These are phyloP conservation scores for Heliocidaris tuberculata DNA, from an alignment of 35 echinoderm and acorn worm genomes.

Conservation along the genomic window DNA sequence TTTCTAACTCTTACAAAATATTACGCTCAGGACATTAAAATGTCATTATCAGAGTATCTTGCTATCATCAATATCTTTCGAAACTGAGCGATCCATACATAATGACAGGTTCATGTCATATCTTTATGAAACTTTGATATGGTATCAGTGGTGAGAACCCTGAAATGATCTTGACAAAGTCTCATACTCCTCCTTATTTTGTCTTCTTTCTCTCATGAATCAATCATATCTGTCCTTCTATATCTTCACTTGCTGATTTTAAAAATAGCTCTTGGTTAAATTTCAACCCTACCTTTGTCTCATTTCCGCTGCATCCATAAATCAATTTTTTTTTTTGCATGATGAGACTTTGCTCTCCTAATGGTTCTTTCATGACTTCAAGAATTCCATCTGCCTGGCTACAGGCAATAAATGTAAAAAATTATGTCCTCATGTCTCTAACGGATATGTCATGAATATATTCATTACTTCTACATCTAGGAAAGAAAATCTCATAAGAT, in stretches of 20 bases:
- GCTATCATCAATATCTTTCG: no score
- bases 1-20: no score
- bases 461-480: neutral
- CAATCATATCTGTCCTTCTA: neutral
- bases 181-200: neutral
- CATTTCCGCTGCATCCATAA: constrained; percentile 10
- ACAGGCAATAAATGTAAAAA: neutral
- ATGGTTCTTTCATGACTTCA: neutral
- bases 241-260: neutral
- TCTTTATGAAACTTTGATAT: neutral
- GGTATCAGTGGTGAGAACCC: neutral
- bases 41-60: no score
- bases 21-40: no score
- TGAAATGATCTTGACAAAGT: neutral
- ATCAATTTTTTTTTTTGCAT: neutral
- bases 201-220: neutral
- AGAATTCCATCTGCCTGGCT: neutral
- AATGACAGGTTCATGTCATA: no score
- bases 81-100: no score
- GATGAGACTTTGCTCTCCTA: neutral
- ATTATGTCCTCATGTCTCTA: neutral
- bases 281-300: neutral
- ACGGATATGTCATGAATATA: neutral
- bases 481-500: neutral
- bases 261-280: neutral